Conservation (phyloP, 2,113 vertebrate genomes). For the Vulpes ferrilata region DNA sequence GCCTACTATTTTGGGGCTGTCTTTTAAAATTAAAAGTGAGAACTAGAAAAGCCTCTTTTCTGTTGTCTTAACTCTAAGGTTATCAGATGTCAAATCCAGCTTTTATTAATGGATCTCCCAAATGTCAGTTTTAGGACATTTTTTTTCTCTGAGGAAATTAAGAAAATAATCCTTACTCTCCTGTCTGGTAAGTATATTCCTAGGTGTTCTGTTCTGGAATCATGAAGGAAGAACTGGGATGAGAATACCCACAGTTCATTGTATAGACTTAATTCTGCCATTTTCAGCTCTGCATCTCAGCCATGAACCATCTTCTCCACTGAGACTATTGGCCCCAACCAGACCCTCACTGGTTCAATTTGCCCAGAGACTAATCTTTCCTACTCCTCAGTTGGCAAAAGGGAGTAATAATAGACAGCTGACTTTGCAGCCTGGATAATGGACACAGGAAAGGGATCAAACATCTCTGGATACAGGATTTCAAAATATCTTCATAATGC, state of each 20-base stretch:
- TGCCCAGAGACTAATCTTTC: background rate
- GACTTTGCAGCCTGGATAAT: background rate
- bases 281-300: background rate
- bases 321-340: background rate
- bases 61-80: conserved; percentile 19
- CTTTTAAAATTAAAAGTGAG: conserved; percentile 11
- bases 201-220: background rate
- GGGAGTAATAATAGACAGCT: background rate
- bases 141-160: conserved; percentile 1
- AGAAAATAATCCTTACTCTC: conserved; percentile 30
- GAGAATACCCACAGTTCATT: background rate
- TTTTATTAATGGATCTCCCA: conserved; percentile 40
- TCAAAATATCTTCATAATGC: background rate
- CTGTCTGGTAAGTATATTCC: background rate
- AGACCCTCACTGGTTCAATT: background rate
- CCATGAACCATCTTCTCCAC: background rate
- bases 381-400: background rate
- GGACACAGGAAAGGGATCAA: background rate
- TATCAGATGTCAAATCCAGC: background rate
- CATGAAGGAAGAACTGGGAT: background rate
- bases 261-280: background rate
- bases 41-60: background rate
- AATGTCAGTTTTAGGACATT: background rate
- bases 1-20: background rate
- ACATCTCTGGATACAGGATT: background rate